Percentiles rank a stretch among this genome's conserved stretches.
Evolutionary conservation across 2,113 vertebrate genomes (phyloP).

Genomic region (Aspidoscelis tigris): DNA sequence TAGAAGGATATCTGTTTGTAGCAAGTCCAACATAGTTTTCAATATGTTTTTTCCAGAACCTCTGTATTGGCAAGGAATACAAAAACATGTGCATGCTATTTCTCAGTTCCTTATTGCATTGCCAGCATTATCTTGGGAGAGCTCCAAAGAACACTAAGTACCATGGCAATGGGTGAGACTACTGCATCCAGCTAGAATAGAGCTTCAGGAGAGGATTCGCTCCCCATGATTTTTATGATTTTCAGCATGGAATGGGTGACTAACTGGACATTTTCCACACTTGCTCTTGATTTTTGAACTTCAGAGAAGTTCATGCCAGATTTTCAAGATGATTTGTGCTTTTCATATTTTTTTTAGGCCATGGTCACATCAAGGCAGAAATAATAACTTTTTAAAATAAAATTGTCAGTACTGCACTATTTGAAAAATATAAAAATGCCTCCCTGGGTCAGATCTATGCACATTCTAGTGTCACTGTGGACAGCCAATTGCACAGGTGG

Average conservation of each 20-base stretch:
- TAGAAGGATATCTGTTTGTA: conserved; percentile 23
- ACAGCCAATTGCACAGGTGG: no score
- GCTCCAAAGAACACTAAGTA: conserved; percentile 12
- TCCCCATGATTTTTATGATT: neutral
- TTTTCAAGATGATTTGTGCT: neutral
- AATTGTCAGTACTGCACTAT: neutral
- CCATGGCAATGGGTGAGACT: neutral
- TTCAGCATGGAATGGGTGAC: neutral
- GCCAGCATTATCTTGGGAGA: neutral
- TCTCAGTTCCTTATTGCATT: conserved; percentile 19
- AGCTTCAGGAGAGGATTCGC: conserved; percentile 10
- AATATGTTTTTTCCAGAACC: conserved; percentile 29
- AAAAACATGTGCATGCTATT: conserved; percentile 17
- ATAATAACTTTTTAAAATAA: neutral
- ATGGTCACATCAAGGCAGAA: neutral
- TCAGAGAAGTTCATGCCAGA: neutral
- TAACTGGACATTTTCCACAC: neutral
- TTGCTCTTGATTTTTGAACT: neutral
- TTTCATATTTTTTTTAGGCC: neutral
- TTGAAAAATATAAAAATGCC: no score
- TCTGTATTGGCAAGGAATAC: neutral
- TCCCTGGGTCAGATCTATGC: no score
- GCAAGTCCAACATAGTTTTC: conserved; percentile 31
- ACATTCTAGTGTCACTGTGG: no score
- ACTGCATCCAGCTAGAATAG: neutral